Evolutionary conservation across 53 echinoderm and acorn worm species (phyloP).

Genomic region (Holothuria leucospilota): DNA sequence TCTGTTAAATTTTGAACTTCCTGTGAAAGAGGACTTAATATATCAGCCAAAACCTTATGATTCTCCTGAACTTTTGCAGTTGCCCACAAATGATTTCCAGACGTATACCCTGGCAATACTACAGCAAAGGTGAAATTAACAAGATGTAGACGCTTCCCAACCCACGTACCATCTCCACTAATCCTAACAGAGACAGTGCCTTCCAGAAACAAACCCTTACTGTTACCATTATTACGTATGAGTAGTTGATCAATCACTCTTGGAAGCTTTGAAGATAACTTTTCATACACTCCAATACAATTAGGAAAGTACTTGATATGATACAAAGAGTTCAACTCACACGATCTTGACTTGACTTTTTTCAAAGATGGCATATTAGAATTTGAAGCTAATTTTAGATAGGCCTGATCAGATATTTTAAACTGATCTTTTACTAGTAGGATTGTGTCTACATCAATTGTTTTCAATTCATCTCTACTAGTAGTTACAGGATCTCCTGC

Average conservation of each 20-base stretch:
- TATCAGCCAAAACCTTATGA: not conserved
- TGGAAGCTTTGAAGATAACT: slow-evolving; percentile 2
- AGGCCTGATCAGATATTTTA: slow-evolving; percentile 8
- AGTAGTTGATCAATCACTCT: slow-evolving; percentile 1
- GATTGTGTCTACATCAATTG: not conserved
- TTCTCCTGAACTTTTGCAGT: not conserved
- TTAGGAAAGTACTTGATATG: not conserved
- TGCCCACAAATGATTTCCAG: not conserved
- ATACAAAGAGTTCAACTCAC: not conserved
- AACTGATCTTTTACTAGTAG: not conserved
- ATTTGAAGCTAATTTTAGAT: not conserved
- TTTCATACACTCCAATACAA: not conserved
- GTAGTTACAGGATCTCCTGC: not conserved
- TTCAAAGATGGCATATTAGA: slow-evolving; percentile 10
- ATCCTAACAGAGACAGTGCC: not conserved
- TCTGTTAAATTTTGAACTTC: slow-evolving; percentile 15
- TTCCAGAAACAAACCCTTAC: not conserved
- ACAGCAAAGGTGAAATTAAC: slow-evolving; percentile 20
- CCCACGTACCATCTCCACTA: slow-evolving; percentile 11
- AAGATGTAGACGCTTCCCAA: slow-evolving; percentile 7
- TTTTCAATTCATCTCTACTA: not conserved
- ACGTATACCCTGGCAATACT: not conserved
- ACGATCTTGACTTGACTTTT: not conserved
- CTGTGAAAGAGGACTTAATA: not conserved
- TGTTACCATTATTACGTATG: not conserved